Percentiles rank a stretch among this genome's conserved stretches.
These are phyloP conservation scores for Hartigia nigra DNA, from an alignment of 2,888 invertebrate genomes.

Conservation along the genomic window DNA sequence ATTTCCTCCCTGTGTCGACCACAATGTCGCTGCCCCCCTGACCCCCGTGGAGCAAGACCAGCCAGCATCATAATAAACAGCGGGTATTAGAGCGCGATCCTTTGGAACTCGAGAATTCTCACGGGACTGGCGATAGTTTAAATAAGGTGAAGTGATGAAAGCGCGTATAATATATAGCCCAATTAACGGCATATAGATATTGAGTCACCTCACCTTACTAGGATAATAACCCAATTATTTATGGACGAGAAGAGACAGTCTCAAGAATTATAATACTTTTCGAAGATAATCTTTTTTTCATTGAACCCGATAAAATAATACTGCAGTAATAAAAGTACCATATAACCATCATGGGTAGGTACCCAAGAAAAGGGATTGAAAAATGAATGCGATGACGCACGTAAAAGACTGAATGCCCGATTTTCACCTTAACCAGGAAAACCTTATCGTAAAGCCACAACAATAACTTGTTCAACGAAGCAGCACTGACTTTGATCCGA, in stretches of 20 bases:
- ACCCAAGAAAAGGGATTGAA: neutral
- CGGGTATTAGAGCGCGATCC: neutral
- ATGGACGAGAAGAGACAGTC: neutral
- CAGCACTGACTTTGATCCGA: constrained; percentile 11
- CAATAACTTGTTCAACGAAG: neutral
- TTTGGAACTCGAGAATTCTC: neutral
- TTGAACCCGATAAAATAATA: neutral
- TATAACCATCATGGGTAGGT: neutral
- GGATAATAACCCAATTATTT: neutral
- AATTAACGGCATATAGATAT: neutral
- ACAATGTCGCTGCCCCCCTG: constrained; percentile 8
- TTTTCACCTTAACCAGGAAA: neutral
- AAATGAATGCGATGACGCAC: neutral
- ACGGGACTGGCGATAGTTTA: neutral
- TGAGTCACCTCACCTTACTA: neutral
- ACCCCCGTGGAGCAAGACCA: constrained; percentile 11
- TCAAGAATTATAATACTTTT: neutral
- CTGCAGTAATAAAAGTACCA: neutral
- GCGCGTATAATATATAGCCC: neutral
- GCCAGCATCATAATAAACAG: neutral
- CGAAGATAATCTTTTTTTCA: neutral
- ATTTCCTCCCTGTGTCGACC: constrained; percentile 45
- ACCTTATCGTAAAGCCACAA: neutral
- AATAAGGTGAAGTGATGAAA: neutral
- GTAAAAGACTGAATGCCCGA: neutral